Percentiles rank a stretch among this genome's conserved stretches.
phyloP scores from a whole-genome alignment of 2,113 vertebrate species.

The Pleuronectes platessa region DNA sequence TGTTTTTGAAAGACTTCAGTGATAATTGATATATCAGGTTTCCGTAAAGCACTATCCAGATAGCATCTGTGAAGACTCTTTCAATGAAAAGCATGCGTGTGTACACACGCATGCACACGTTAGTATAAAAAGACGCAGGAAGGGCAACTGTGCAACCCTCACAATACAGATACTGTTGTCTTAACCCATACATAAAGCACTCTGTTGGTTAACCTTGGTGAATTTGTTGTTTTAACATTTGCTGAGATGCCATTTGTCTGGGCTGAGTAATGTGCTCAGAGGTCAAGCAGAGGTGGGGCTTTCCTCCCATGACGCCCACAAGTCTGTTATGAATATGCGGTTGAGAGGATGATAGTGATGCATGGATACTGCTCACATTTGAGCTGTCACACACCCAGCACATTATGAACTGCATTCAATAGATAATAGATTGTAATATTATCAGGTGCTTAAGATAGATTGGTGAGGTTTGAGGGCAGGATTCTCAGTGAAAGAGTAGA shows the following conservation, averaged over 20 bases:
- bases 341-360: conserved; percentile 50
- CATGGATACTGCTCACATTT: conserved; percentile 18
- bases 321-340: conserved; percentile 20
- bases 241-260: conserved; percentile 63
- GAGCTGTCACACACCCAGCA: conserved; percentile 16
- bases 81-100: not conserved
- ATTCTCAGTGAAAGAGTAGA: not conserved
- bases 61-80: conserved; percentile 7
- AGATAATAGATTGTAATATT: not conserved
- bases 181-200: conserved; percentile 52
- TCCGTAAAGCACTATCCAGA: conserved; percentile 2
- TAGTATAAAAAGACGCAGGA: conserved; percentile 23
- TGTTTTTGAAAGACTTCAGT: conserved; percentile 1
- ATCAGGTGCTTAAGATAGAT: not conserved
- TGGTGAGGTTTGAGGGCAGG: not conserved
- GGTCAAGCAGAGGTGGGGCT: conserved; percentile 52
- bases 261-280: conserved; percentile 47
- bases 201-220: conserved; percentile 5
- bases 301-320: conserved; percentile 23
- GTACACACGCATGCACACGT: too few species aligned
- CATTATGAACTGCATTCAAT: conserved; percentile 25
- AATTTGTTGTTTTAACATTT: conserved; percentile 74
- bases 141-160: conserved; percentile 25
- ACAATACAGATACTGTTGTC: conserved; percentile 50
- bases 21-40: conserved; percentile 21